Evolutionary conservation across 2,888 invertebrate species (phyloP).

Genomic region (Agonopterix heracliana): DNA sequence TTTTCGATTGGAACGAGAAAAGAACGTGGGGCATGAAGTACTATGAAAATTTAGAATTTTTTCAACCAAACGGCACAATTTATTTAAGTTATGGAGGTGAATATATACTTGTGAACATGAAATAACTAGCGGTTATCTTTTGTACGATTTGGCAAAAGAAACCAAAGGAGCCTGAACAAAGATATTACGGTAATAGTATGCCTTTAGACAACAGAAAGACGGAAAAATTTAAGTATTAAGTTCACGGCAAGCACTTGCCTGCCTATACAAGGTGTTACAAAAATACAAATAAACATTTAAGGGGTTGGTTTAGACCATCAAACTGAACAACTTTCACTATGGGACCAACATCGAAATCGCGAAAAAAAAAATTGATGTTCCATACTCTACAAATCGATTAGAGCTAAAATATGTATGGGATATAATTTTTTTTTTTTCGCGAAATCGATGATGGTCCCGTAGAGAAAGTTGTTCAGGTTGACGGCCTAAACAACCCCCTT

Average conservation of each 20-base stretch:
- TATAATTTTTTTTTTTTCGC: no score
- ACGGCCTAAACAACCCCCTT: no score
- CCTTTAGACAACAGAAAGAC: constrained; percentile 40
- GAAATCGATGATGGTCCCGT: no score
- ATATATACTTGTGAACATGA: constrained; percentile 35
- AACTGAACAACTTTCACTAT: constrained; percentile 58
- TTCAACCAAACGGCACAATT: constrained; percentile 46
- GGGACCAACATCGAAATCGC: constrained; percentile 44
- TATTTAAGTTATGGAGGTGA: constrained; percentile 55
- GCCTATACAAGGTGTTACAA: no score
- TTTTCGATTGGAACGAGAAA: constrained; percentile 37
- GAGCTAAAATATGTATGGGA: no score
- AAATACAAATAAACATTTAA: constrained; percentile 52
- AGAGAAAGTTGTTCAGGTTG: no score
- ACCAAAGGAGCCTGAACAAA: constrained; percentile 62
- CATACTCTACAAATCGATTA: no score
- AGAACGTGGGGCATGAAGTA: constrained; percentile 57
- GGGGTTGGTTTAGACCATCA: constrained; percentile 62
- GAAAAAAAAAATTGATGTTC: constrained; percentile 55
- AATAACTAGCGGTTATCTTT: constrained; percentile 36
- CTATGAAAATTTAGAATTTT: constrained; percentile 45
- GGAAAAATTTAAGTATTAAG: constrained; percentile 48
- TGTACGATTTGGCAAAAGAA: constrained; percentile 55
- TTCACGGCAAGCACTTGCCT: constrained; percentile 55
- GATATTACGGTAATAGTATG: constrained; percentile 59